phyloP scores from a whole-genome alignment of 92 coral and sea anemone genomes.

The Phenganax marumi region DNA sequence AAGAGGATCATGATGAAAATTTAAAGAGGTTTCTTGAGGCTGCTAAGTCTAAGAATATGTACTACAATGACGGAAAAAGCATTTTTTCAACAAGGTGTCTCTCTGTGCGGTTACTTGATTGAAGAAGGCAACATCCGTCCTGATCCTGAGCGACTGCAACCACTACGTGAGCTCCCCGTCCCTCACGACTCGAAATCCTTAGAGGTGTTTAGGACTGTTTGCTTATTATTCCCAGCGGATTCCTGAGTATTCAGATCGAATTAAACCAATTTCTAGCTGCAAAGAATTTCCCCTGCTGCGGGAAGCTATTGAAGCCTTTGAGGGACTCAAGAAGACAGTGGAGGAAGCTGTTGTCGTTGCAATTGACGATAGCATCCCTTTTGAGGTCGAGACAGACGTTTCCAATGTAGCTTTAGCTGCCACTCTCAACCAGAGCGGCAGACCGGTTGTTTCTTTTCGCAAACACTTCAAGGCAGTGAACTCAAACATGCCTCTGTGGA shows the following conservation, averaged over 20 bases:
- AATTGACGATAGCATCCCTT: too few species aligned
- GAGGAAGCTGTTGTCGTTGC: slow-evolving; percentile 24
- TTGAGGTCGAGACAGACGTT: too few species aligned
- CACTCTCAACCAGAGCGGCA: slow-evolving; percentile 39
- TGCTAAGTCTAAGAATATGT: too few species aligned
- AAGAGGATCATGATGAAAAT: too few species aligned
- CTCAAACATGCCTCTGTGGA: slow-evolving; percentile 21
- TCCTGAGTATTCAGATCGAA: slow-evolving; percentile 20
- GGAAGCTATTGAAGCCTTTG: too few species aligned
- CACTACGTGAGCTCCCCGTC: slow-evolving; percentile 33
- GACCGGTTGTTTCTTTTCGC: slow-evolving; percentile 41
- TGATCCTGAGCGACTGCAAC: slow-evolving; percentile 11
- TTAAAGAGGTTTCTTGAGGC: too few species aligned
- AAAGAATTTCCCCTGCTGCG: slow-evolving; percentile 15
- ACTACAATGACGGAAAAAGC: slow-evolving; percentile 35
- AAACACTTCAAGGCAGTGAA: too few species aligned
- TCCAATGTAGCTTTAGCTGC: slow-evolving; percentile 46
- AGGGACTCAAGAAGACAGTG: slow-evolving; percentile 29
- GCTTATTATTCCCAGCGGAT: slow-evolving; percentile 28
- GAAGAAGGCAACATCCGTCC: too few species aligned
- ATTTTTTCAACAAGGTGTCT: slow-evolving; percentile 27
- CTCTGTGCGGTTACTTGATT: too few species aligned
- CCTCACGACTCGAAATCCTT: too few species aligned
- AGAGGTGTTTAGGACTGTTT: slow-evolving; percentile 29
- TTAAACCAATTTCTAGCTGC: too few species aligned